These are phyloP conservation scores for Psilopsiagon aymara DNA, from an alignment of 2,113 vertebrate genomes.

Conservation along the genomic window DNA sequence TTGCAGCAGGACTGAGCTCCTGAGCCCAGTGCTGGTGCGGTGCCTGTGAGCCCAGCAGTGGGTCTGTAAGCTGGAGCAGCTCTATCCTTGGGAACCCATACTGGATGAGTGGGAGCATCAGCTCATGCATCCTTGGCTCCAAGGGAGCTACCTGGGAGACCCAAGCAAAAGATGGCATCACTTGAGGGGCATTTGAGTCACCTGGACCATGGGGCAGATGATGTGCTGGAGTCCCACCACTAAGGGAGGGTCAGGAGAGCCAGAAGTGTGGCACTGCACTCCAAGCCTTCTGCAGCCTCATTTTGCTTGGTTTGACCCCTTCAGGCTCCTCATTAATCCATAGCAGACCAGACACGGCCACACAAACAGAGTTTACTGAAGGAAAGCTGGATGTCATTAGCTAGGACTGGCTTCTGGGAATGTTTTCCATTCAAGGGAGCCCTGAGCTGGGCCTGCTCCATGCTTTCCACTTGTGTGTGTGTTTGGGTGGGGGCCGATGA, in stretches of 20 bases:
- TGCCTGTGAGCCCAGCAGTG: background rate
- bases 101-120: background rate
- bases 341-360: conserved; percentile 49
- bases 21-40: background rate
- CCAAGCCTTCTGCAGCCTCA: background rate
- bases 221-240: background rate
- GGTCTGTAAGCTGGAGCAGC: background rate
- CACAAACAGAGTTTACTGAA: conserved; percentile 66
- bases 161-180: background rate
- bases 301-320: conserved; percentile 46
- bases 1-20: background rate
- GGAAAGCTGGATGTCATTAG: conserved; percentile 74
- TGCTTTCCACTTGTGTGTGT: background rate
- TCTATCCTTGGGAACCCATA: background rate
- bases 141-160: background rate
- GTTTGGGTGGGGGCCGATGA: background rate
- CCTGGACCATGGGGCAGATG: background rate
- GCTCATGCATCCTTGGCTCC: background rate
- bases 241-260: background rate
- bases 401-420: conserved; percentile 36
- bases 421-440: conserved; percentile 62
- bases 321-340: conserved; percentile 57
- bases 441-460: conserved; percentile 37
- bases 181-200: background rate
- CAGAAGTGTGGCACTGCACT: background rate